Conservation (phyloP, 2,888 invertebrate genomes). For the Dexiosoma caninum region DNA sequence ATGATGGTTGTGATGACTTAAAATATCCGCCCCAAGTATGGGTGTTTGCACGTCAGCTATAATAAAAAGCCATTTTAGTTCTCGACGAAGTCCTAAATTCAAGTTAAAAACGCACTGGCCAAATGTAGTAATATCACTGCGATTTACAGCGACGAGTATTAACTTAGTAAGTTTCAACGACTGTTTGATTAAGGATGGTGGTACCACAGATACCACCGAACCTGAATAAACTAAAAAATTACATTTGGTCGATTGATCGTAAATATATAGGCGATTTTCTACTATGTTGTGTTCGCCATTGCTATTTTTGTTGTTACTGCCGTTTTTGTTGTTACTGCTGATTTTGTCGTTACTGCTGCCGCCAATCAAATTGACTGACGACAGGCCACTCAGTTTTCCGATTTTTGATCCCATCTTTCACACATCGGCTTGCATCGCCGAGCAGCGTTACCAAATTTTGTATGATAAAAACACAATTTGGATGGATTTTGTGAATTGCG, state of each 20-base stretch:
- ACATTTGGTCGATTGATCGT: conserved; percentile 6
- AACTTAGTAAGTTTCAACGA: conserved; percentile 6
- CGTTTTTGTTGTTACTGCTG: background rate
- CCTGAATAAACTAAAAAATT: conserved; percentile 21
- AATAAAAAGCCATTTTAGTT: conserved; percentile 62
- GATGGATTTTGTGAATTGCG: background rate
- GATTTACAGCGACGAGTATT: conserved; percentile 60
- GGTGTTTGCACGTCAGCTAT: conserved; percentile 54
- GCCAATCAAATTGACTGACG: conserved; percentile 8
- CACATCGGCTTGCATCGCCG: conserved; percentile 9
- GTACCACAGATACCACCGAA: conserved; percentile 52
- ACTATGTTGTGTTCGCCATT: background rate
- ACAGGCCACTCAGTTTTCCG: conserved; percentile 9
- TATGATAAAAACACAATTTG: background rate
- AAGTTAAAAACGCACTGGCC: conserved; percentile 44
- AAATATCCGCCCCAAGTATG: conserved; percentile 61
- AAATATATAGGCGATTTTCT: conserved; percentile 12
- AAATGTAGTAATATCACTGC: conserved; percentile 59
- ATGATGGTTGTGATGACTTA: conserved; percentile 41
- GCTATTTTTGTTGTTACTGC: no score
- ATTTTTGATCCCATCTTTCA: background rate
- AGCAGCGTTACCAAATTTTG: conserved; percentile 15
- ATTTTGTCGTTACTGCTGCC: background rate
- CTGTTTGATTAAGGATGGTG: conserved; percentile 35
- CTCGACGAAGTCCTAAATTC: conserved; percentile 54